Conservation (phyloP, 1,140 invertebrate species). For the Campodea augens region DNA sequence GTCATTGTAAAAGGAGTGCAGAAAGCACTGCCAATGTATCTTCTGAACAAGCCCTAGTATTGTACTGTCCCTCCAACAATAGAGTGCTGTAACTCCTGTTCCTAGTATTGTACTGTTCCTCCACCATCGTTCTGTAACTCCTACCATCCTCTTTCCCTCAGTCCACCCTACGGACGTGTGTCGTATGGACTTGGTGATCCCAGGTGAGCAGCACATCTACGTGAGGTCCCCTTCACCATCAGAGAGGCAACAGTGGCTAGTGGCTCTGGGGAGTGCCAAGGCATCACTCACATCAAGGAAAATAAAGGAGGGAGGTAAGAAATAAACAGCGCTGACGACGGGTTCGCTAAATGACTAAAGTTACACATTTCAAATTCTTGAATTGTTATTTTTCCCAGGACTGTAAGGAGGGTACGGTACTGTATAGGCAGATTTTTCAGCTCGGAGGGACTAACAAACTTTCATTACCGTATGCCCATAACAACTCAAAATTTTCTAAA, state of each 20-base stretch:
- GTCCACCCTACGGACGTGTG: slow-evolving; percentile 49
- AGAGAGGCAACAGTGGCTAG: slow-evolving; percentile 59
- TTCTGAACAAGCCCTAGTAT: too few relatives aligned
- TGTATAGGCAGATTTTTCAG: not conserved
- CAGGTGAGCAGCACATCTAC: slow-evolving; percentile 62
- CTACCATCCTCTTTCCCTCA: slow-evolving; percentile 19
- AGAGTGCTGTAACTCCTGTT: too few relatives aligned
- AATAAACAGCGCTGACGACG: slow-evolving; percentile 1
- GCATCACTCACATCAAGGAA: slow-evolving; percentile 37
- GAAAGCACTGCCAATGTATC: too few relatives aligned
- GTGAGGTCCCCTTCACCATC: slow-evolving; percentile 48
- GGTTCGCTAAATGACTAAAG: not conserved
- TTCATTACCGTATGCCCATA: too few relatives aligned
- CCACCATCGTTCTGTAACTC: not conserved
- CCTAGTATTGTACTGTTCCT: too few relatives aligned
- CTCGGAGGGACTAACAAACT: too few relatives aligned
- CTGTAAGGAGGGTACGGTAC: too few relatives aligned
- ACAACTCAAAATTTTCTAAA: too few relatives aligned
- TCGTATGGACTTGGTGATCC: slow-evolving; percentile 55
- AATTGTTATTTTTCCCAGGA: too few relatives aligned
- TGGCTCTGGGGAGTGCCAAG: slow-evolving; percentile 59
- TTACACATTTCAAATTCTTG: not conserved
- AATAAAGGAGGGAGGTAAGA: slow-evolving; percentile 24
- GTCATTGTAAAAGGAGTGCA: too few relatives aligned
- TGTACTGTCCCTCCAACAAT: too few relatives aligned